These are phyloP conservation scores for Phalacrocorax brasilianus DNA, from an alignment of 2,113 vertebrate species.

Conservation along the genomic window DNA sequence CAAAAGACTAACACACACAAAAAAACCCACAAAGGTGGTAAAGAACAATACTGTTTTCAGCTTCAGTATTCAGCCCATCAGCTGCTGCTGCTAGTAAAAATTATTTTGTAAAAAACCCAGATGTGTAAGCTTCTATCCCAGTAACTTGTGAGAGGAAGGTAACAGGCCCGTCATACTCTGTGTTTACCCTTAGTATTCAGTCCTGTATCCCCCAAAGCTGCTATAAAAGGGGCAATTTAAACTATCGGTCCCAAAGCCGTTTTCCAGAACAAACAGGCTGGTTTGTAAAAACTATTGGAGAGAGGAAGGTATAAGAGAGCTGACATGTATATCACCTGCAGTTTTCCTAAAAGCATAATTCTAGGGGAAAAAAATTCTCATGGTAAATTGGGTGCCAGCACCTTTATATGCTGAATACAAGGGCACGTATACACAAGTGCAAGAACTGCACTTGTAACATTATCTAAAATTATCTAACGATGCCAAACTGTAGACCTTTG, in stretches of 20 bases:
- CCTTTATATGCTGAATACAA: background rate
- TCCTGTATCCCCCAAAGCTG: background rate
- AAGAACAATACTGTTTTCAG: background rate
- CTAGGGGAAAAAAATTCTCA: background rate
- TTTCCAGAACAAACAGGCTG: background rate
- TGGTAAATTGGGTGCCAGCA: background rate
- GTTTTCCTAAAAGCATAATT: background rate
- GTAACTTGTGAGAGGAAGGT: background rate
- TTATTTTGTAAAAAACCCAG: background rate
- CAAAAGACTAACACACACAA: background rate
- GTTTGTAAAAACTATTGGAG: background rate
- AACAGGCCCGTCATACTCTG: background rate
- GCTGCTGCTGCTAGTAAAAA: background rate
- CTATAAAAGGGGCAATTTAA: background rate
- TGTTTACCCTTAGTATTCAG: background rate
- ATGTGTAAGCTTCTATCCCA: background rate
- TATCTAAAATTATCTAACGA: background rate
- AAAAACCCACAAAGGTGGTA: background rate
- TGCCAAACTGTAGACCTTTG: background rate
- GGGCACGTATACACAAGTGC: fast-evolving
- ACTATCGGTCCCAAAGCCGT: background rate
- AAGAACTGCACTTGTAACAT: background rate
- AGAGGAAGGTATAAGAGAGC: background rate
- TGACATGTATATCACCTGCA: background rate
- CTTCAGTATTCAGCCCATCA: background rate